phyloP scores from a whole-genome alignment of 1,140 invertebrate genomes.

The Nebria ingens region DNA sequence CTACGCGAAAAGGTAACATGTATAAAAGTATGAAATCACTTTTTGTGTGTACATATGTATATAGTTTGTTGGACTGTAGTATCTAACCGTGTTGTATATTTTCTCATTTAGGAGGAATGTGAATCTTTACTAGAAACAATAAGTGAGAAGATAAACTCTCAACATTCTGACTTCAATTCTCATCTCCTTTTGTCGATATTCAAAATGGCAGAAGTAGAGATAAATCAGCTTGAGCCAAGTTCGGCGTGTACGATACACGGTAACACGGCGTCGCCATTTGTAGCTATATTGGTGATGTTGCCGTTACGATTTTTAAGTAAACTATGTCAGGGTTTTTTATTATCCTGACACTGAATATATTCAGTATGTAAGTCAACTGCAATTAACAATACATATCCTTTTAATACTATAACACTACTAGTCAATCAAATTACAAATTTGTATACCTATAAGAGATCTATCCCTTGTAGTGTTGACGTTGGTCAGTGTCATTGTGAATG shows the following conservation, averaged over 20 bases:
- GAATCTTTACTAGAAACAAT: conserved; percentile 66
- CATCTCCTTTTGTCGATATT: conserved; percentile 79
- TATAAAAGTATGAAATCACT: conserved; percentile 13
- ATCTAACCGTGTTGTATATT: conserved; percentile 16
- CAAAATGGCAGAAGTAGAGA: conserved; percentile 84
- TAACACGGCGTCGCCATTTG: neutral
- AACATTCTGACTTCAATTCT: conserved; percentile 71
- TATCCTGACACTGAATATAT: conserved; percentile 31
- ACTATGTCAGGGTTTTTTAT: conserved; percentile 16
- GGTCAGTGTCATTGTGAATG: neutral
- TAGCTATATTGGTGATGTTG: neutral
- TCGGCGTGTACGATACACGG: conserved; percentile 17
- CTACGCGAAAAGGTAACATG: conserved; percentile 65
- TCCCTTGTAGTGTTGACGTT: neutral
- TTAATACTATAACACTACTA: conserved; percentile 19
- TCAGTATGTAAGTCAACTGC: conserved; percentile 15
- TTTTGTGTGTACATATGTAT: neutral
- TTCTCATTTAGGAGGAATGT: conserved; percentile 65
- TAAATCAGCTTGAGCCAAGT: conserved; percentile 39
- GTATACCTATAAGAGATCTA: neutral
- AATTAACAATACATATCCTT: conserved; percentile 24
- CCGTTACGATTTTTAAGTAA: conserved; percentile 13
- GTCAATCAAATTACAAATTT: neutral
- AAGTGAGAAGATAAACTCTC: conserved; percentile 71
- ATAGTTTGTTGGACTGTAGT: neutral